Evolutionary conservation across 1,140 invertebrate species (phyloP), one percentile per base, ranked within the genome.

Genomic region (Hyles euphorbiae): DNA sequence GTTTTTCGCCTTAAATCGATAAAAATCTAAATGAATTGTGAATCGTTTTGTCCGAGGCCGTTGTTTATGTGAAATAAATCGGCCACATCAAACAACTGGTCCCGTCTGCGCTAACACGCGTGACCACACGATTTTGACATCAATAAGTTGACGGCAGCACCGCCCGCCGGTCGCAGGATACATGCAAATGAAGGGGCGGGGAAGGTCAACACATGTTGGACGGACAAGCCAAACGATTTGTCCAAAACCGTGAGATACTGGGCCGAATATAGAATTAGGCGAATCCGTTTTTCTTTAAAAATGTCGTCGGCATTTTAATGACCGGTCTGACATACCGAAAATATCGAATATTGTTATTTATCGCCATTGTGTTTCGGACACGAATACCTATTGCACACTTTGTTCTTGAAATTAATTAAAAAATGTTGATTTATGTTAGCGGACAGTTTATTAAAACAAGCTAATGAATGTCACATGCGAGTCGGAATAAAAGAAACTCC

Each of bases 21-120:
- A 81, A 80, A 86, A 63, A 86, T 84, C 80, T 81, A 72, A 83
- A 86, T 82, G 74, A 78, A 77, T 77, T 78, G 60, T 71, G 68
- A 68, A 74, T 67, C 67, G 69, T 74, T 79, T 70, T 67, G 67
- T 76, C 67, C 65, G 67, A 65, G 55, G 67, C 64, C 61, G 69
- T 67, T 71, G 65, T 81, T 81, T 78, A 80, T 80, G 73, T 73
- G 77, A 75, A 81, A 82, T 77, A 80, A 79, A 81, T 80, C 70
- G 77, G 74, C 62, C 65, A 76, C 76, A 75, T 84, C 81, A 87
- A 84, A 83, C 63, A 65, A 54, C 44, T 9, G 53, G n/a, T 11
- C 8, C 46, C 50, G 33, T n/a, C 5, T 34, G 34, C 7, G 50
- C 33, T 34, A 52, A 10, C 50, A 47, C 8, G 32, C 50, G 34